A percentile compares a stretch with the other conserved stretches of the same genome.
Conservation (phyloP, 2,797 vertebrate genomes). For the Pempheris klunzingeri region DNA sequence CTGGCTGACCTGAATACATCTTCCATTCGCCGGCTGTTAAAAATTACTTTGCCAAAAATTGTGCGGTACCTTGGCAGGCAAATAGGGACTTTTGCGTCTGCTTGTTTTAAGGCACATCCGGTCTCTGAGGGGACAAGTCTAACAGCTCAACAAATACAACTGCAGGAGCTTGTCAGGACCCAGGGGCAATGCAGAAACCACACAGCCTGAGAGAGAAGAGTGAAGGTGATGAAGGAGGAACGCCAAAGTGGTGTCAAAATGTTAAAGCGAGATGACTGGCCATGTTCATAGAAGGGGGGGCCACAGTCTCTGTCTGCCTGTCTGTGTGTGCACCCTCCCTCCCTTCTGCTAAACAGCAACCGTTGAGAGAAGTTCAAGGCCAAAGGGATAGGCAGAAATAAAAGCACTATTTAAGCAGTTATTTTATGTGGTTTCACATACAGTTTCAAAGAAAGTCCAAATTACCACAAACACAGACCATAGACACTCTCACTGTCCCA, state of each 20-base stretch:
- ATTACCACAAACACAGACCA: constrained; percentile 41
- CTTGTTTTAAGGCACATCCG: constrained; percentile 60
- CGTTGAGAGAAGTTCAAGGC: constrained; percentile 62
- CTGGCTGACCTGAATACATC: constrained; percentile 60
- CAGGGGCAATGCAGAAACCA: constrained; percentile 39
- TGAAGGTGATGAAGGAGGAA: constrained; percentile 59
- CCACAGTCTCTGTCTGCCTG: constrained; percentile 20
- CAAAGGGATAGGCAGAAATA: constrained; percentile 45
- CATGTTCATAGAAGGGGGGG: constrained; percentile 25
- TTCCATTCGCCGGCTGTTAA: constrained; percentile 42
- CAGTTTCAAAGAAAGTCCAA: constrained; percentile 50
- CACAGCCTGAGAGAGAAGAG: constrained; percentile 40
- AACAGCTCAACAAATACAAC: constrained; percentile 63
- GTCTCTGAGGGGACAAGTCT: constrained; percentile 59
- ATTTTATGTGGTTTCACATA: constrained; percentile 58
- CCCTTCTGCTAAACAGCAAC: constrained; percentile 37
- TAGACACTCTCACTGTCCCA: constrained; percentile 38
- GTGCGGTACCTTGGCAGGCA: constrained; percentile 47
- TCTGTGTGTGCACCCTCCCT: background rate
- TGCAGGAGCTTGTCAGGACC: constrained; percentile 51
- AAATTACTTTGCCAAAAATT: constrained; percentile 41
- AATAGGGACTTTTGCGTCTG: constrained; percentile 46
- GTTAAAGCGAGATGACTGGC: constrained; percentile 40
- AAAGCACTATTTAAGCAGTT: constrained; percentile 48
- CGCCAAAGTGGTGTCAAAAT: constrained; percentile 52